Evolutionary conservation across 2,797 vertebrate genomes (phyloP).

Genomic region (Holocentrus rufus): DNA sequence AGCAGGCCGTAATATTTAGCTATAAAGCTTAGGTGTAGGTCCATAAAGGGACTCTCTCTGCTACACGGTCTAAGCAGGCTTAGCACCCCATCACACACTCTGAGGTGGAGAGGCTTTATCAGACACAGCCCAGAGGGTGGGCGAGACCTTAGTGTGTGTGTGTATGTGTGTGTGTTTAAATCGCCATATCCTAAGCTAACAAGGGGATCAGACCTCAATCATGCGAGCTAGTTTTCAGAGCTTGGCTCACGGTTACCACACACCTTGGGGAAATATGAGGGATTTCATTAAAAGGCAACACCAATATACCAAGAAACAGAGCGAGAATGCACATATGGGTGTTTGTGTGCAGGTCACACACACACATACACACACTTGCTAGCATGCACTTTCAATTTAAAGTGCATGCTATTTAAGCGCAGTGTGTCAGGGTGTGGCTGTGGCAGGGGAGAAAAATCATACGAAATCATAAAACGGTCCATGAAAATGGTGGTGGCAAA

Average conservation of each 20-base stretch:
- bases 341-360: background rate
- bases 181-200: conserved; percentile 25
- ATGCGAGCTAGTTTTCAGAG: conserved; percentile 47
- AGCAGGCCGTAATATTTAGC: conserved; percentile 2
- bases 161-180: conserved; percentile 19
- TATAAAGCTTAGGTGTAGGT: conserved; percentile 4
- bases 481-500: conserved; percentile 67
- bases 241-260: conserved; percentile 27
- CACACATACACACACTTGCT: background rate
- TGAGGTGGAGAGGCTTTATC: background rate
- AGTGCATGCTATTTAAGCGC: conserved; percentile 24
- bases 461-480: conserved; percentile 41
- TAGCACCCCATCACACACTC: conserved; percentile 36
- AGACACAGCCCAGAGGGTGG: conserved; percentile 30
- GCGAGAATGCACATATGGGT: background rate
- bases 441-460: conserved; percentile 36
- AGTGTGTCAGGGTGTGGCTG: conserved; percentile 37
- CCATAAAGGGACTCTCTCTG: conserved; percentile 39
- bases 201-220: conserved; percentile 57
- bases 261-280: conserved; percentile 49
- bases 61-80: conserved; percentile 18
- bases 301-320: background rate
- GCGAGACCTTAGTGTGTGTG: background rate
- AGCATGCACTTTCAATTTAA: conserved; percentile 21
- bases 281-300: conserved; percentile 41